A percentile compares a stretch with the other conserved stretches of the same genome.
Evolutionary conservation across 2,888 invertebrate species (phyloP).

Genomic region (Drymonia ruficornis): DNA sequence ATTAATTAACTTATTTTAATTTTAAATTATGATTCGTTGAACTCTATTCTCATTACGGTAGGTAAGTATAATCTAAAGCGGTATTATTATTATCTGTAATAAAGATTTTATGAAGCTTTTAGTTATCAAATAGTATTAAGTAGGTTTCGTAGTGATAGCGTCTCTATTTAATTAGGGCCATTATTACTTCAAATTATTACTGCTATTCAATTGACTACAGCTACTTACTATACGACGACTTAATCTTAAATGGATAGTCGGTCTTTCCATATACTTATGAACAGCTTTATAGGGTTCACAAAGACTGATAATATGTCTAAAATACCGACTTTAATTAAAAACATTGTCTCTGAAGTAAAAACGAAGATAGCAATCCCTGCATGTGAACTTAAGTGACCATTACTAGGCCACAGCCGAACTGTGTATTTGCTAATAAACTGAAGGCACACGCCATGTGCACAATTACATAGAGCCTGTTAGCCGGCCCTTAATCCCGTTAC

Average conservation of each 20-base stretch:
- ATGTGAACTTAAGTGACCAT: conserved; percentile 7
- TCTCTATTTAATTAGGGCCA: too few species aligned
- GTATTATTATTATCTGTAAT: background rate
- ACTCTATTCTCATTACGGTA: background rate
- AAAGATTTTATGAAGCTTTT: background rate
- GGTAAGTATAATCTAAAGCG: background rate
- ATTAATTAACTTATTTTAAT: conserved; percentile 5
- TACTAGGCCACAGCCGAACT: conserved; percentile 28
- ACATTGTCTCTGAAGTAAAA: too few species aligned
- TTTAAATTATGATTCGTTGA: conserved; percentile 2
- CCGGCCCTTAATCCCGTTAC: conserved; percentile 40
- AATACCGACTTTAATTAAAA: too few species aligned
- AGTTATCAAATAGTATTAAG: background rate
- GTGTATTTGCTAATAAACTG: conserved; percentile 35
- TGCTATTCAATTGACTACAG: too few species aligned
- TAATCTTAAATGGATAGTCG: too few species aligned
- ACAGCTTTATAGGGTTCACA: too few species aligned
- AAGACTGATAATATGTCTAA: too few species aligned
- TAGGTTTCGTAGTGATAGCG: too few species aligned
- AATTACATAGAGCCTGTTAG: conserved; percentile 37
- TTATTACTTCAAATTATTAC: too few species aligned
- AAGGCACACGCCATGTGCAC: conserved; percentile 28
- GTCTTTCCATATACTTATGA: too few species aligned
- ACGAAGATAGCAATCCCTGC: too few species aligned
- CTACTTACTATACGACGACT: too few species aligned